phyloP scores from a whole-genome alignment of 2,113 vertebrate species.

The Calidris pugnax region DNA sequence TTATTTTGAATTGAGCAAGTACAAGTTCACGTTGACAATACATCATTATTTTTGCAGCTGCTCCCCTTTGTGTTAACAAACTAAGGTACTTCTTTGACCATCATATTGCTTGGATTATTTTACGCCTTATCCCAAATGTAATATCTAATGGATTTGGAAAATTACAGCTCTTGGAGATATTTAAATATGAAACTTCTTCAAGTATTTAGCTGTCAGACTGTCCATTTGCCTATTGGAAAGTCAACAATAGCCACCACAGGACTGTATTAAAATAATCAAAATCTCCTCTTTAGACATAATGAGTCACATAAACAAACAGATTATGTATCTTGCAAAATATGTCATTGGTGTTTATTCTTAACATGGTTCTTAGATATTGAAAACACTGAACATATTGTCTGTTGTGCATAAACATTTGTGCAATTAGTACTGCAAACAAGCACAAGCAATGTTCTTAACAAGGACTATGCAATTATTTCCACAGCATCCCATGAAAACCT shows the following conservation, averaged over 20 bases:
- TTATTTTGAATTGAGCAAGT: constrained; percentile 26
- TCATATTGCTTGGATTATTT: constrained; percentile 32
- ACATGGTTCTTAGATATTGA: constrained; percentile 4
- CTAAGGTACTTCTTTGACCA: constrained; percentile 39
- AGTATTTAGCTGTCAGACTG: background rate
- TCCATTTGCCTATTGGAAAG: background rate
- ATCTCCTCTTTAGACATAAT: background rate
- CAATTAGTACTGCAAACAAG: background rate
- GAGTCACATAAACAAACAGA: constrained; percentile 34
- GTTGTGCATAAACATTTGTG: constrained; percentile 8
- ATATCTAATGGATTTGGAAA: constrained; percentile 25
- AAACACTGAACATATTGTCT: background rate
- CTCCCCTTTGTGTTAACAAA: constrained; percentile 33
- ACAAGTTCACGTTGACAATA: constrained; percentile 55
- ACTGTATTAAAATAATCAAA: background rate
- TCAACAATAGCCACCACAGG: constrained; percentile 5
- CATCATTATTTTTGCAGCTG: constrained; percentile 51
- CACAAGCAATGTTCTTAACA: background rate
- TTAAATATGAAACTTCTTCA: background rate
- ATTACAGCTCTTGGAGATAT: background rate
- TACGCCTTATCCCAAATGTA: background rate
- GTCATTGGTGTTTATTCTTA: constrained; percentile 34
- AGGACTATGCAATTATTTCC: background rate
- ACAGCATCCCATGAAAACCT: background rate
- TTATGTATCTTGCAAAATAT: constrained; percentile 22